phyloP scores from a whole-genome alignment of 2,888 invertebrate species.

The Trissolcus brochymenae region DNA sequence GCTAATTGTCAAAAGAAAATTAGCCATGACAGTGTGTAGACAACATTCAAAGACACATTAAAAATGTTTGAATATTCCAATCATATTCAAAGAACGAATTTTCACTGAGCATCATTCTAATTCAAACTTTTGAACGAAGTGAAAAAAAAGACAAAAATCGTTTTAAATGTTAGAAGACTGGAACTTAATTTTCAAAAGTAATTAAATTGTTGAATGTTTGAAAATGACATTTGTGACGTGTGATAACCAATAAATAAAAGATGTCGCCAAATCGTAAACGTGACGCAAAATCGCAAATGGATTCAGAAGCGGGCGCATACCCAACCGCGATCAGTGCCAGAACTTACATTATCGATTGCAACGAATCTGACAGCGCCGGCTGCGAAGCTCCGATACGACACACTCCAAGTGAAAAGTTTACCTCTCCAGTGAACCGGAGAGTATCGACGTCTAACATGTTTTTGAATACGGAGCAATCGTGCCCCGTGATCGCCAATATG shows the following conservation, averaged over 20 bases:
- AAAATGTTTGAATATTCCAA: no score
- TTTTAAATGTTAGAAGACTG: no score
- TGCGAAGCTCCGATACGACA: conserved; percentile 20
- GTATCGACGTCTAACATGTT: neutral
- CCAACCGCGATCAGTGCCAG: conserved; percentile 6
- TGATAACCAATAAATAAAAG: conserved; percentile 7
- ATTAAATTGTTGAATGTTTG: no score
- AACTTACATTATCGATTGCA: conserved; percentile 17
- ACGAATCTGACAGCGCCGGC: conserved; percentile 21
- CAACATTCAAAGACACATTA: conserved; percentile 9
- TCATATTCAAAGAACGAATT: no score
- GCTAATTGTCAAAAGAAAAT: conserved; percentile 41
- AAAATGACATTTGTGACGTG: conserved; percentile 5
- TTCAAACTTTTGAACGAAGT: no score
- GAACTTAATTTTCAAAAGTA: no score
- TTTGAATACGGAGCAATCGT: conserved; percentile 1
- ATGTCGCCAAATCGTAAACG: conserved; percentile 16
- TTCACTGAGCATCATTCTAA: no score
- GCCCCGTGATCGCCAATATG: neutral
- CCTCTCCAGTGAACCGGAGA: neutral
- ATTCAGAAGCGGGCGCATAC: neutral
- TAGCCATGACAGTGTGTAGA: conserved; percentile 21
- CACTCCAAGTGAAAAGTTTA: conserved; percentile 2
- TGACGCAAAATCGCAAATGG: conserved; percentile 2
- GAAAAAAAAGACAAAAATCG: no score